Evolutionary conservation across 2,888 invertebrate species (phyloP), one percentile per base, ranked within the genome.

Genomic region (Norana najaformis): DNA sequence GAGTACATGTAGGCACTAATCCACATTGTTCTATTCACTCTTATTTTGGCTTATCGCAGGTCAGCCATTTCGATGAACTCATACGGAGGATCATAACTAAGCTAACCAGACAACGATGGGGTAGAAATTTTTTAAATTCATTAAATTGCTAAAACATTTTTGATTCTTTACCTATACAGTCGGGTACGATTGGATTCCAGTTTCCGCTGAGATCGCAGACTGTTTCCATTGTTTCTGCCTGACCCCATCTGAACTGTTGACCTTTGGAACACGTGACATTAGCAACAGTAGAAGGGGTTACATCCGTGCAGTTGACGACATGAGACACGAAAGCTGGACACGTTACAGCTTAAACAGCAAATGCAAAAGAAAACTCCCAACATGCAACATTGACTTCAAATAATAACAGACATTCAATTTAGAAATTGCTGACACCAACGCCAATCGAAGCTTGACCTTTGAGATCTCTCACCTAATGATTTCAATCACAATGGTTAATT

Each of bases 101-200:
- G n/a, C n/a, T n/a, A n/a, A n/a, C n/a, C n/a, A n/a, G n/a, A n/a
- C n/a, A n/a, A n/a, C n/a, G n/a, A n/a, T n/a, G n/a, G n/a, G n/a
- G n/a, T n/a, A n/a, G n/a, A n/a, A n/a, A n/a, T n/a, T n/a, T n/a
- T n/a, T n/a, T n/a, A n/a, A n/a, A n/a, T n/a, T n/a, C n/a, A n/a
- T n/a, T n/a, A n/a, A n/a, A n/a, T n/a, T n/a, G n/a, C n/a, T n/a
- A 18, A 18, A 41, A 41, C 13, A 13, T 5, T 41, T 13, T 13
- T 18, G 41, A 8, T n/a, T 8, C 3, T 1, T 88, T 38, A 90
- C 90, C 90, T 16, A 90, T 3, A 38, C 90, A 90, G 23, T 90
- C 88, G 14, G 90, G 90, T 0, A 90, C 38, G 34, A 53, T 30
- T 3, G 90, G 90, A 30, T 35, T 53, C 90, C 90, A 90, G 35